phyloP scores from a whole-genome alignment of 23 tunicate species.

The Corella eumyota region DNA sequence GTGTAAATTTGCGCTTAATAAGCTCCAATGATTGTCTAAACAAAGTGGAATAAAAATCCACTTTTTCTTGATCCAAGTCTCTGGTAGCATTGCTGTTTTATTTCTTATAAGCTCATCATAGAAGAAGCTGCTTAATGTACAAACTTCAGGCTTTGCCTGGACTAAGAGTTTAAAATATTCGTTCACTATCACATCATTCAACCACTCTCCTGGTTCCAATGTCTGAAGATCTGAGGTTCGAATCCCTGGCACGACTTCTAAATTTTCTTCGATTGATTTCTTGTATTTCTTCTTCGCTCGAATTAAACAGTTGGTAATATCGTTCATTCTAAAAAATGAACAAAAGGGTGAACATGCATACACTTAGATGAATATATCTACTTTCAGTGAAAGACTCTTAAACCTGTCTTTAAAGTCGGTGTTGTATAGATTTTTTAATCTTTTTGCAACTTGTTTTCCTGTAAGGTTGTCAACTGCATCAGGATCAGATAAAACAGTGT shows the following conservation, averaged over 20 bases:
- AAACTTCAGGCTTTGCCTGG: constrained; percentile 1
- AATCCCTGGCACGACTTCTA: constrained; percentile 65
- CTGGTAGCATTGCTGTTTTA: constrained; percentile 32
- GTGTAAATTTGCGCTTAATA: constrained; percentile 21
- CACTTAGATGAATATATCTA: not conserved
- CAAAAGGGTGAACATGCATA: not conserved
- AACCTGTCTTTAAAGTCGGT: constrained; percentile 53
- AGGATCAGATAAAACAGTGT: too few species aligned
- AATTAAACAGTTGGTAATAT: constrained; percentile 13
- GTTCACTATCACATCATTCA: constrained; percentile 81
- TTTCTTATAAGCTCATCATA: constrained; percentile 35
- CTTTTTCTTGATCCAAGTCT: constrained; percentile 25
- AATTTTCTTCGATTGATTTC: not conserved
- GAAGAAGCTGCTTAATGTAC: constrained; percentile 63
- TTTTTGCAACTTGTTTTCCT: constrained; percentile 18
- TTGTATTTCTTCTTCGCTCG: constrained; percentile 14
- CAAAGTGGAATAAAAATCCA: constrained; percentile 51
- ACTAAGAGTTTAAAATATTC: constrained; percentile 41
- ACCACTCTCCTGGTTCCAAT: constrained; percentile 56
- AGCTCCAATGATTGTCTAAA: constrained; percentile 57
- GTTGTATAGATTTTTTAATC: constrained; percentile 43
- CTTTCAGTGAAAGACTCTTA: not conserved
- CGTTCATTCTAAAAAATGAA: constrained; percentile 25
- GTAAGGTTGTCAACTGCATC: constrained; percentile 16
- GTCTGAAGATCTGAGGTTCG: constrained; percentile 41